These are phyloP conservation scores for Mesorhabditis spiculigera DNA, from an alignment of 2,888 invertebrate species.

Conservation along the genomic window DNA sequence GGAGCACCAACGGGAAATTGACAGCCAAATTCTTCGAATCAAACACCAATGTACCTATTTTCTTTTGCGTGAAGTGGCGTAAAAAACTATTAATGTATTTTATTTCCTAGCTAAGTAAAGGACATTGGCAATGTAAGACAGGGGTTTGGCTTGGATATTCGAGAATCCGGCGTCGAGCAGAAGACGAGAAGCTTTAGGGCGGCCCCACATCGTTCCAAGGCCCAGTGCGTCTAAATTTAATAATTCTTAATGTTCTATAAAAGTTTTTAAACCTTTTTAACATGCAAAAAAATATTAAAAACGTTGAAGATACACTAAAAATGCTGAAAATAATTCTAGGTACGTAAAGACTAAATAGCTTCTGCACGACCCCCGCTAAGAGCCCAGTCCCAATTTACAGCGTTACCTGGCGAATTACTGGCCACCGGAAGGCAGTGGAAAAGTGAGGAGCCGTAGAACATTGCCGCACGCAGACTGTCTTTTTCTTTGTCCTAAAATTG, in stretches of 20 bases:
- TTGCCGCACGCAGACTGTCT: conserved; percentile 13
- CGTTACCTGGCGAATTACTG: conserved; percentile 27
- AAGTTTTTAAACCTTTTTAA: background rate
- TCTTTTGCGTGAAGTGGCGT: too few relatives aligned
- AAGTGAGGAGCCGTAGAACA: conserved; percentile 33
- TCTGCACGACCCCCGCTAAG: background rate
- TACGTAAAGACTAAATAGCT: too few relatives aligned
- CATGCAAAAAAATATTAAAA: too few relatives aligned
- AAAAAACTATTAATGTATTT: too few relatives aligned
- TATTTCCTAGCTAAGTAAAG: background rate
- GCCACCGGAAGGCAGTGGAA: conserved; percentile 48
- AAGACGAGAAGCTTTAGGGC: conserved; percentile 24
- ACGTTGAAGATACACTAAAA: background rate
- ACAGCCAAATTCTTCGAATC: too few relatives aligned
- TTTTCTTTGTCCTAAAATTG: background rate
- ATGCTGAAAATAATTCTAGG: too few relatives aligned
- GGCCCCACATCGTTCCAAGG: conserved; percentile 42
- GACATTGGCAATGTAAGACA: background rate
- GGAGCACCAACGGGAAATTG: too few relatives aligned
- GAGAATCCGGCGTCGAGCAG: conserved; percentile 37
- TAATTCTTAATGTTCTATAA: background rate
- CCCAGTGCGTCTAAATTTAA: conserved; percentile 32
- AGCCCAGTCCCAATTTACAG: background rate
- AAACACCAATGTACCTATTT: too few relatives aligned
- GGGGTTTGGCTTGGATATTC: conserved; percentile 19